phyloP scores from a whole-genome alignment of 2,888 invertebrate species.

The Crepidodera aurea region DNA sequence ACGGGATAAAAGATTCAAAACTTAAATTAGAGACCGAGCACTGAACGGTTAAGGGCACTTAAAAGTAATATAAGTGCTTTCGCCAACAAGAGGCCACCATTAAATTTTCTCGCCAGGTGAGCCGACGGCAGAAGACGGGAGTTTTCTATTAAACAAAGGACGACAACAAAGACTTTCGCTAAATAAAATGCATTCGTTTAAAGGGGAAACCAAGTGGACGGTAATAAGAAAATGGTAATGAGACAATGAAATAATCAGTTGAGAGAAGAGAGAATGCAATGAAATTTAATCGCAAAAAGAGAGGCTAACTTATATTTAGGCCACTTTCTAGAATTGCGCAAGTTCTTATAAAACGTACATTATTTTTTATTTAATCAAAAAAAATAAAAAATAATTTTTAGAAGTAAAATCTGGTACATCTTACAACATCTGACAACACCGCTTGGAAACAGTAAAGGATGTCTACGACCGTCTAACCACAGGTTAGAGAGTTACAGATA shows the following conservation, averaged over 20 bases:
- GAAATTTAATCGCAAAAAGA: neutral
- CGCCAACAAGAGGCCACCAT: slow-evolving; percentile 12
- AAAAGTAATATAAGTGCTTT: slow-evolving; percentile 22
- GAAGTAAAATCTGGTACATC: no score
- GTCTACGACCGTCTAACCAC: no score
- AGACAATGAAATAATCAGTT: neutral
- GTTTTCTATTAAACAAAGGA: slow-evolving; percentile 1
- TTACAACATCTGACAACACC: no score
- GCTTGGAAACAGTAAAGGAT: no score
- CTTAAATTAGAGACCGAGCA: slow-evolving; percentile 24
- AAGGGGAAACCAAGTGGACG: neutral
- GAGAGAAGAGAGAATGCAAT: neutral
- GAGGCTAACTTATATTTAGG: no score
- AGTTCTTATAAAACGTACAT: no score
- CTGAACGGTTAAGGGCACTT: slow-evolving; percentile 20
- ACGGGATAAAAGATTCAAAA: slow-evolving; percentile 23
- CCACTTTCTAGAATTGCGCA: no score
- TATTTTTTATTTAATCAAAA: no score
- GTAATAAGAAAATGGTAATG: slow-evolving; percentile 3
- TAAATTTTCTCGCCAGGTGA: slow-evolving; percentile 26
- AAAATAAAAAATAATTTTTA: no score
- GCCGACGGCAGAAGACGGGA: neutral
- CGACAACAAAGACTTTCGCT: neutral
- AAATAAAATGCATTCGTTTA: neutral
- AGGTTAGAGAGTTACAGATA: no score